phyloP scores from a whole-genome alignment of 92 coral and sea anemone genomes.

The Anthopleura xanthogrammica region DNA sequence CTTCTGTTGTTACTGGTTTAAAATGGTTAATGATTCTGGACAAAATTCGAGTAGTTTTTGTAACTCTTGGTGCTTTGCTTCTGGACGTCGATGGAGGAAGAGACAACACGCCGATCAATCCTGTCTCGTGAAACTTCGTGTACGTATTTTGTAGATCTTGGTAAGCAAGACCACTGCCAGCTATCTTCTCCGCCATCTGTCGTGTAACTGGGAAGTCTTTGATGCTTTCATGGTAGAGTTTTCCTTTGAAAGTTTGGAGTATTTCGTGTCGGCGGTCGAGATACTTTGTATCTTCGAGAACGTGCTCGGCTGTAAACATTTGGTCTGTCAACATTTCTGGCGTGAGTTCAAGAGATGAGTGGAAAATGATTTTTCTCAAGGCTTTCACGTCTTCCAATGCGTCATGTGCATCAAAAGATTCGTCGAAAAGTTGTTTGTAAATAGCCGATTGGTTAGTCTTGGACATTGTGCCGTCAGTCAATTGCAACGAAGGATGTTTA shows the following conservation, averaged over 20 bases:
- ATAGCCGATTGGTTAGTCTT: conserved; percentile 39
- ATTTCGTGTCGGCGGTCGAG: conserved; percentile 59
- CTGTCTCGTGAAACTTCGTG: conserved; percentile 27
- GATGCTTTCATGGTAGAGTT: conserved; percentile 35
- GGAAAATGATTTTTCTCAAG: conserved; percentile 45
- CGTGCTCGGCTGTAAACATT: conserved; percentile 24
- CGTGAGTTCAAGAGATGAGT: conserved; percentile 40
- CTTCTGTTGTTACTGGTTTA: conserved; percentile 21
- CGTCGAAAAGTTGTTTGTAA: conserved; percentile 40
- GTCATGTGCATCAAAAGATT: conserved; percentile 57
- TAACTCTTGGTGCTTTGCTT: conserved; percentile 21
- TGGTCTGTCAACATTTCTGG: conserved; percentile 23
- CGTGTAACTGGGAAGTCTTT: conserved; percentile 29
- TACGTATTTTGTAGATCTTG: background rate
- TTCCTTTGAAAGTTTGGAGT: conserved; percentile 55
- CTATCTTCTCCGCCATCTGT: conserved; percentile 47
- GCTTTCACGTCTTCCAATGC: conserved; percentile 59
- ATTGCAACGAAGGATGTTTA: conserved; percentile 29
- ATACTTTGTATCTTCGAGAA: conserved; percentile 58
- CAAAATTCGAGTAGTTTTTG: conserved; percentile 23
- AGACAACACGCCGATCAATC: conserved; percentile 34
- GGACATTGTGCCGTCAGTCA: conserved; percentile 31
- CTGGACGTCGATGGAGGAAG: conserved; percentile 19
- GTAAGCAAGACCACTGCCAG: conserved; percentile 44
- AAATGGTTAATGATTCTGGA: conserved; percentile 30